phyloP scores from a whole-genome alignment of 1,140 invertebrate species.

The Euwallacea similis region DNA sequence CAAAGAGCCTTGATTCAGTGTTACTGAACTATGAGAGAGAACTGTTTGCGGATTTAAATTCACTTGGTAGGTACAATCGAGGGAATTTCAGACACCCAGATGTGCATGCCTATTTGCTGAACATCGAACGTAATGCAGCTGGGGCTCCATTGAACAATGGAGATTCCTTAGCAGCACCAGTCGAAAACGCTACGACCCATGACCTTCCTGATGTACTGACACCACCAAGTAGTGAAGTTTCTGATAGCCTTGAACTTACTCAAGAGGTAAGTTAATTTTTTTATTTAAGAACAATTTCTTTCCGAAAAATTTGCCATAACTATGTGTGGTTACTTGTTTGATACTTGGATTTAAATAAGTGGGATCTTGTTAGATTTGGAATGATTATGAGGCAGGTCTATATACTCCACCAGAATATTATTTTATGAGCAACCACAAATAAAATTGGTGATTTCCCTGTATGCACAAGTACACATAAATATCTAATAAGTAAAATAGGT shows the following conservation, averaged over 20 bases:
- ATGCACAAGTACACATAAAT: no score
- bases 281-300: no score
- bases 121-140: constrained; percentile 51
- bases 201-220: constrained; percentile 23
- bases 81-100: constrained; percentile 52
- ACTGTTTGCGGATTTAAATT: constrained; percentile 76
- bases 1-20: constrained; percentile 74
- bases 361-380: no score
- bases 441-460: no score
- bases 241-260: constrained; percentile 43
- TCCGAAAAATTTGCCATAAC: no score
- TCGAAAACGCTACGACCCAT: constrained; percentile 33
- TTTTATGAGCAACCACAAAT: no score
- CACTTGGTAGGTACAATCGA: constrained; percentile 59
- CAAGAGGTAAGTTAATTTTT: constrained; percentile 48
- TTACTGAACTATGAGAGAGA: constrained; percentile 71
- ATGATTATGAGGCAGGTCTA: no score
- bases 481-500: no score
- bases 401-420: no score
- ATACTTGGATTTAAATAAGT: no score
- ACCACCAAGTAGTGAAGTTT: constrained; percentile 31
- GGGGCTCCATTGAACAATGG: constrained; percentile 23
- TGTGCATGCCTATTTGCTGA: constrained; percentile 63
- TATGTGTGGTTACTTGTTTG: no score
- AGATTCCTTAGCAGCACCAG: constrained; percentile 34